Percentiles rank a stretch among this genome's conserved stretches.
Evolutionary conservation across 1,140 invertebrate species (phyloP).

Genomic region (Hormaphis cornu): DNA sequence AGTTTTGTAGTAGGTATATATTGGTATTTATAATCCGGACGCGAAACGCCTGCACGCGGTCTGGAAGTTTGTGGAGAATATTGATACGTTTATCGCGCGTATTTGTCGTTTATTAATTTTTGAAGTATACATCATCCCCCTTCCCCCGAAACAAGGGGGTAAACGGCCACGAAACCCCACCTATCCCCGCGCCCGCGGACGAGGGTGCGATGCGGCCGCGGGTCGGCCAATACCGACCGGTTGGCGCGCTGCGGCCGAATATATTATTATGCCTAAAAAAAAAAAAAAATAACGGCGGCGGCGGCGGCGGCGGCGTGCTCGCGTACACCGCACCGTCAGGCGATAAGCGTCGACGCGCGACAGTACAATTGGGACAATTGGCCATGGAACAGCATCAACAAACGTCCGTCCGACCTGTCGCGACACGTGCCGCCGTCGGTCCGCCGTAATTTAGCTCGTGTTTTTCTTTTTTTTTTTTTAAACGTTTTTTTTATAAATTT

Average conservation of each 20-base stretch:
- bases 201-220: background rate
- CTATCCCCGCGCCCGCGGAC: background rate
- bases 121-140: too few species aligned
- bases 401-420: constrained; percentile 2
- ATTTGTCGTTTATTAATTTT: too few species aligned
- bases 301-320: background rate
- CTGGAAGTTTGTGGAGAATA: too few species aligned
- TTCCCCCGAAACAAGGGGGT: too few species aligned
- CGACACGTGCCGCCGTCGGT: background rate
- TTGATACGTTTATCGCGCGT: too few species aligned
- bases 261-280: too few species aligned
- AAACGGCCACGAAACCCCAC: background rate
- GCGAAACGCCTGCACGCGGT: too few species aligned
- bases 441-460: background rate
- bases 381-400: constrained; percentile 15
- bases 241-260: constrained; percentile 15
- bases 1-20: too few species aligned
- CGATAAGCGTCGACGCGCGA: background rate
- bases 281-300: background rate
- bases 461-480: too few species aligned
- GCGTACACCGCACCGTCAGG: background rate
- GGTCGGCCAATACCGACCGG: background rate
- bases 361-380: constrained; percentile 22
- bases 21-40: too few species aligned
- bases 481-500: too few species aligned